Conservation (phyloP, 2,888 invertebrate species). For the Conistra vaccinii region DNA sequence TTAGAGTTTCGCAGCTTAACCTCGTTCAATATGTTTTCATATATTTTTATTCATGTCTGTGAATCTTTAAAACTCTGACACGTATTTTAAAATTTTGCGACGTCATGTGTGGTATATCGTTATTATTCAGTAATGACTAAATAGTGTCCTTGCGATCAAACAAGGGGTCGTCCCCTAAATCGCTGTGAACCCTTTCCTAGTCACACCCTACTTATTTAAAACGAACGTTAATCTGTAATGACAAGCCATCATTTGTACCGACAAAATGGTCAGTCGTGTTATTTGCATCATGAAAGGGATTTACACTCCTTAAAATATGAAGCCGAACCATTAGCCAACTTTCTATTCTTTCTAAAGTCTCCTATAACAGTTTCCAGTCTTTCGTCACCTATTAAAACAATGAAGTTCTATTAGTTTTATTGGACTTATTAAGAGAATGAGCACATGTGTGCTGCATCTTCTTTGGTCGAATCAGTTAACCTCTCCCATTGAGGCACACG, state of each 20-base stretch:
- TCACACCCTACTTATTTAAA: constrained; percentile 83
- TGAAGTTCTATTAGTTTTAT: constrained; percentile 84
- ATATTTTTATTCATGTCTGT: neutral
- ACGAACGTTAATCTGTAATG: constrained; percentile 75
- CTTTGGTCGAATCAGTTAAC: constrained; percentile 87
- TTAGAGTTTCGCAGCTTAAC: neutral
- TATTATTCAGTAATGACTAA: constrained; percentile 71
- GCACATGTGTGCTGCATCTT: constrained; percentile 77
- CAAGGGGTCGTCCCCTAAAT: constrained; percentile 82
- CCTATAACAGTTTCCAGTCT: constrained; percentile 63
- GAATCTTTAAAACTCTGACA: constrained; percentile 6
- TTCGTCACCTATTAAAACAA: constrained; percentile 73
- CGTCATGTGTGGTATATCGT: constrained; percentile 58
- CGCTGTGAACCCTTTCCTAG: constrained; percentile 84
- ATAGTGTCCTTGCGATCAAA: constrained; percentile 75
- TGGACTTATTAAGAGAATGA: constrained; percentile 82
- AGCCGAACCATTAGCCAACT: constrained; percentile 16
- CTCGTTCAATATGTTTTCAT: neutral
- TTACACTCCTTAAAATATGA: constrained; percentile 27
- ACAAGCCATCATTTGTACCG: constrained; percentile 68
- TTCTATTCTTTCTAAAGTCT: constrained; percentile 59
- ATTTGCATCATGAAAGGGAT: constrained; percentile 55
- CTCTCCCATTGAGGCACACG: constrained; percentile 84
- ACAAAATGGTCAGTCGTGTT: constrained; percentile 56
- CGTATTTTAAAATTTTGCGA: constrained; percentile 31